Evolutionary conservation across 2,113 vertebrate species (phyloP), one percentile per base, ranked within the genome.

Genomic region (Pyrgilauda ruficollis): DNA sequence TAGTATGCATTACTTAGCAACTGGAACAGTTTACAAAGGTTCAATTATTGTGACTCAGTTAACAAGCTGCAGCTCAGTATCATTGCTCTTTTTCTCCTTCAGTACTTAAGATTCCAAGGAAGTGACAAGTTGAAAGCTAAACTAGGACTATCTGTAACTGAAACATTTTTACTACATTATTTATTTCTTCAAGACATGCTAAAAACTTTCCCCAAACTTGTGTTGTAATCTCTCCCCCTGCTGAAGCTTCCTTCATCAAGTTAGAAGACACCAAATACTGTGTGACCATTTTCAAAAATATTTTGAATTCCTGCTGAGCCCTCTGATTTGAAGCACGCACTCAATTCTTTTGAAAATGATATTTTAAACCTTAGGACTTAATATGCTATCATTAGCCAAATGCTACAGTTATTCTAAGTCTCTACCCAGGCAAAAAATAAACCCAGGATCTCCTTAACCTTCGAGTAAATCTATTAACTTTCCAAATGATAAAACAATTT

Each of bases 1-100:
- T 10, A 56, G 37, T 28, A 46, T 4, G 1, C 31, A 69, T 86
- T 80, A 74, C 67, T 90, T 80, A 26, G 59, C 50, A 90, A 47
- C 39, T 77, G 43, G 39, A 91, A 59, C 33, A 59, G 74, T 69
- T 89, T 93, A 37, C 30, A 39, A 9, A 28, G 21, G 37, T 88
- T 83, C 90, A 77, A 50, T 81, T 81, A 74, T 11, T 55, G 73
- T 84, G 95, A 86, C 76, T 93, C 68, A 84, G 89, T 76, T 85
- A 90, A 74, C 52, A 81, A 84, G 68, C 68, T 80, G 72, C 21
- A 63, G 52, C 61, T 86, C 67, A 67, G 33, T 78, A 63, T 55
- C 43, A 77, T 12, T 2, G 1, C 68, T 70, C 37, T 73, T 79
- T 56, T 68, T 69, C 74, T 81, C 62, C 62, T 63, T 30, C n/a